Evolutionary conservation across 1,140 invertebrate species (phyloP).

Genomic region (Parapsyche elsis): DNA sequence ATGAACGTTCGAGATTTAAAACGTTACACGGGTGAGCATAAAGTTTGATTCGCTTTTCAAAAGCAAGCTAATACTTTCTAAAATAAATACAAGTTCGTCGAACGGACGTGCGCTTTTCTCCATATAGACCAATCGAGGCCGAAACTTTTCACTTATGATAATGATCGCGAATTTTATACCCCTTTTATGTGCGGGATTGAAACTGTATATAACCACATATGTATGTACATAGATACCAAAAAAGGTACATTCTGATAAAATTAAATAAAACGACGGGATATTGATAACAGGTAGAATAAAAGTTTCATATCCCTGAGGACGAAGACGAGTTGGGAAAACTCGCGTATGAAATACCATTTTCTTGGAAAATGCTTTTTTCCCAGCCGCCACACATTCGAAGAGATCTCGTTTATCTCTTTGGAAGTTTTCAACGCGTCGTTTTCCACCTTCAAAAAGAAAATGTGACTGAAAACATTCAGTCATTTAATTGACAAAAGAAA

Average conservation of each 20-base stretch:
- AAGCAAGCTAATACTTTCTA: slow-evolving; percentile 20
- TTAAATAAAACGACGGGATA: slow-evolving; percentile 11
- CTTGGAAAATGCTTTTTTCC: slow-evolving; percentile 1
- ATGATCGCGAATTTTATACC: not conserved
- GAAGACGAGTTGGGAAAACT: not conserved
- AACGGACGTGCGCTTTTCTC: not conserved
- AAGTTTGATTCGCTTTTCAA: not conserved
- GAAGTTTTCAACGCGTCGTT: not conserved
- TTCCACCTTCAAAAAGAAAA: no score
- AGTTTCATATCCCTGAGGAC: slow-evolving; percentile 12
- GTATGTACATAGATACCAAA: not conserved
- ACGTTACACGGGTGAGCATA: not conserved
- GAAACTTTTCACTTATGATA: not conserved
- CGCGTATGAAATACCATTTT: slow-evolving; percentile 13
- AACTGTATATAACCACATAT: not conserved
- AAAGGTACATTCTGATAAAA: not conserved
- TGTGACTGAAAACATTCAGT: not conserved
- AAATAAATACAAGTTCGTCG: slow-evolving; percentile 14
- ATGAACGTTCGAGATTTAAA: slow-evolving; percentile 22
- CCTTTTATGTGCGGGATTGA: not conserved
- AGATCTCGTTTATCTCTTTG: not conserved
- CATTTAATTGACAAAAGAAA: not conserved
- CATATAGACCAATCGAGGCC: not conserved
- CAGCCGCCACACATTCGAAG: not conserved
- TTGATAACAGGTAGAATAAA: slow-evolving; percentile 26